These are phyloP conservation scores for Hoplias malabaricus DNA, from an alignment of 2,113 vertebrate species.

Conservation along the genomic window DNA sequence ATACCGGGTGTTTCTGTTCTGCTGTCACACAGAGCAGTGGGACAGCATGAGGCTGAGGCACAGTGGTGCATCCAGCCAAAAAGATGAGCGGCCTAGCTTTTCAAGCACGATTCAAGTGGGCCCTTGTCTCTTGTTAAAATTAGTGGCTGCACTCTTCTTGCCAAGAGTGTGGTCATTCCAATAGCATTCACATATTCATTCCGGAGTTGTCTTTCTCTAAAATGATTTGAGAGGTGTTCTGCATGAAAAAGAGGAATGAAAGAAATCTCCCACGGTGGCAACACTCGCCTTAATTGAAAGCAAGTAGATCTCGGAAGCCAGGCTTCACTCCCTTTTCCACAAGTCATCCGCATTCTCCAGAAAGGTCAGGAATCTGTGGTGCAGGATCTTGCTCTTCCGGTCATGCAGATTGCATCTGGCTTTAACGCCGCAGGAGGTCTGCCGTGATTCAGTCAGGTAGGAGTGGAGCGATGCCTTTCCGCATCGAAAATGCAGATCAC, in stretches of 20 bases:
- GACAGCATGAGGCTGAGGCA: slow-evolving; percentile 4
- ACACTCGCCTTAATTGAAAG: slow-evolving; percentile 18
- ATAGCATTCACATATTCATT: slow-evolving; percentile 34
- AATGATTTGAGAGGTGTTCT: slow-evolving; percentile 33
- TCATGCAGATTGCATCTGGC: slow-evolving; percentile 6
- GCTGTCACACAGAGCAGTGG: slow-evolving; percentile 10
- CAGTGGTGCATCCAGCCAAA: not conserved
- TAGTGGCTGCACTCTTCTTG: slow-evolving; percentile 27
- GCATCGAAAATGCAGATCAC: not conserved
- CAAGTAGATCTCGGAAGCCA: slow-evolving; percentile 15
- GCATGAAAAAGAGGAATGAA: not conserved
- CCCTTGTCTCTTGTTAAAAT: slow-evolving; percentile 38
- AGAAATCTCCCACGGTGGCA: slow-evolving; percentile 10
- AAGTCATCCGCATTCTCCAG: slow-evolving; percentile 37
- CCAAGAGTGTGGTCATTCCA: slow-evolving; percentile 39
- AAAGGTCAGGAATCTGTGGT: slow-evolving; percentile 30
- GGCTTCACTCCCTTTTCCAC: slow-evolving; percentile 24
- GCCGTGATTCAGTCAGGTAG: not conserved
- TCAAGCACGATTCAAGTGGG: slow-evolving; percentile 32
- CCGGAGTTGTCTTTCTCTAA: slow-evolving; percentile 15
- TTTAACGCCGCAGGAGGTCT: not conserved
- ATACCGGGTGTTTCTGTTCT: slow-evolving; percentile 30
- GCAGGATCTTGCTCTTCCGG: slow-evolving; percentile 11
- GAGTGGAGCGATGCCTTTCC: not conserved
- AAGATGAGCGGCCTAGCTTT: slow-evolving; percentile 40